Evolutionary conservation across 2,888 invertebrate genomes (phyloP), one percentile per base, ranked within the genome.

Genomic region (Acholoe squamosa): DNA sequence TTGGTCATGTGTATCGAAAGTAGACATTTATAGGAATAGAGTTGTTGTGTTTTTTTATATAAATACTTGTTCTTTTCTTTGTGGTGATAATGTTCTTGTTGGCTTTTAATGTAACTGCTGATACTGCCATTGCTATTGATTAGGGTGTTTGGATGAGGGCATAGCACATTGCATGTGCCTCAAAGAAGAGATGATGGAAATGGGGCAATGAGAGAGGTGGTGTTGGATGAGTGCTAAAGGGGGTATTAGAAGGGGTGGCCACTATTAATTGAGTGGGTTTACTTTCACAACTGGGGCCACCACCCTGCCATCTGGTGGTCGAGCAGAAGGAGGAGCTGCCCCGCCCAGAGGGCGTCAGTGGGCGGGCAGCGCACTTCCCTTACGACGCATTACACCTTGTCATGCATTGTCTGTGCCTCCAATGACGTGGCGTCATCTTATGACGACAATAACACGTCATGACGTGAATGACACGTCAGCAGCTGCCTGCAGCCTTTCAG

Each of bases 311-410:
- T 71, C 71, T 71, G 71, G 71, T 61, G 71, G 28, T 3, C n/a
- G 3, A 71, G 31, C 25, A 61, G 61, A 12, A n/a, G 61, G 61
- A 61, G 61, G 61, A 14, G 61, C 61, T 3, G n/a, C 61, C 61
- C 19, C 61, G 61, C 61, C 61, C 61, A 61, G 71, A 25, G 71
- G 71, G 71, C 71, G 71, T 25, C 16, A 71, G 71, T 22, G 28
- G 71, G 71, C 25, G 71, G 71, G 71, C 71, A 25, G 28, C 5
- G 14, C 25, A 71, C 28, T 71, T 71, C 71, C 71, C n/a, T 71
- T 71, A 71, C 71, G 71, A n/a, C 71, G 61, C n/a, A n/a, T 61
- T 61, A n/a, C 61, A 61, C 61, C 19, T 61, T n/a, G 22, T 19
- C 22, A 19, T n/a, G 19, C 61, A 61, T 61, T 61, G 43, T 43